A percentile compares a stretch with the other conserved stretches of the same genome.
Evolutionary conservation across 2,797 vertebrate species (phyloP).

Genomic region (Coccyzus lansbergi): DNA sequence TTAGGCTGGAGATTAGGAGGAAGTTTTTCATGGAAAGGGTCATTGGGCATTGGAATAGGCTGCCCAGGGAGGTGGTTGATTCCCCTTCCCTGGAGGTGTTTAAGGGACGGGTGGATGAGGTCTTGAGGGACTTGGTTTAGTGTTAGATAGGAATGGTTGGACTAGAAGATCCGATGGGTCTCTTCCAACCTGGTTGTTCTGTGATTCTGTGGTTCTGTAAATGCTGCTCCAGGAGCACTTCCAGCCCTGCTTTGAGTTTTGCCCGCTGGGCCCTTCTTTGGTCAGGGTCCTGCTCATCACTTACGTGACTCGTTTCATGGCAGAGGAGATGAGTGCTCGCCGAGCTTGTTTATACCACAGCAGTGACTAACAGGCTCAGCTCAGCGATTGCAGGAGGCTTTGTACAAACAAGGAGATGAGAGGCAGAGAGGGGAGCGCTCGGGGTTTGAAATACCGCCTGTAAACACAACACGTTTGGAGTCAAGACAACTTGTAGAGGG

Average conservation of each 20-base stretch:
- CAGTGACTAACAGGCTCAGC: not conserved
- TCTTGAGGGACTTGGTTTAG: too few relatives aligned
- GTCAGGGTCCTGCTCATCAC: not conserved
- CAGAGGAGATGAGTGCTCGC: not conserved
- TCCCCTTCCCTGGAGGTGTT: too few relatives aligned
- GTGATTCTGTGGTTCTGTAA: too few relatives aligned
- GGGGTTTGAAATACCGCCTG: not conserved
- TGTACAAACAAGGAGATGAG: slow-evolving; percentile 61
- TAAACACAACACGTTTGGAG: not conserved
- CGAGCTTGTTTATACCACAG: not conserved
- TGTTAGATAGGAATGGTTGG: too few relatives aligned
- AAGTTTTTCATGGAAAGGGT: too few relatives aligned
- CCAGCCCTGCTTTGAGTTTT: not conserved
- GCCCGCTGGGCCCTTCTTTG: not conserved
- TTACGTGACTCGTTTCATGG: not conserved
- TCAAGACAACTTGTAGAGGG: not conserved
- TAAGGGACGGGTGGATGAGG: too few relatives aligned
- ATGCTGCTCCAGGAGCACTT: not conserved
- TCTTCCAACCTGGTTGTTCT: too few relatives aligned
- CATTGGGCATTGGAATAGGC: too few relatives aligned
- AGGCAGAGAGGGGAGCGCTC: slow-evolving; percentile 45
- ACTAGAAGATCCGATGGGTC: too few relatives aligned
- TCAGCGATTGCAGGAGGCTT: not conserved
- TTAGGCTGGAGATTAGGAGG: too few relatives aligned
- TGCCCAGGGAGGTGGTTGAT: too few relatives aligned